Conservation (phyloP, 2,113 vertebrate genomes). For the Pycnonotus jocosus region DNA sequence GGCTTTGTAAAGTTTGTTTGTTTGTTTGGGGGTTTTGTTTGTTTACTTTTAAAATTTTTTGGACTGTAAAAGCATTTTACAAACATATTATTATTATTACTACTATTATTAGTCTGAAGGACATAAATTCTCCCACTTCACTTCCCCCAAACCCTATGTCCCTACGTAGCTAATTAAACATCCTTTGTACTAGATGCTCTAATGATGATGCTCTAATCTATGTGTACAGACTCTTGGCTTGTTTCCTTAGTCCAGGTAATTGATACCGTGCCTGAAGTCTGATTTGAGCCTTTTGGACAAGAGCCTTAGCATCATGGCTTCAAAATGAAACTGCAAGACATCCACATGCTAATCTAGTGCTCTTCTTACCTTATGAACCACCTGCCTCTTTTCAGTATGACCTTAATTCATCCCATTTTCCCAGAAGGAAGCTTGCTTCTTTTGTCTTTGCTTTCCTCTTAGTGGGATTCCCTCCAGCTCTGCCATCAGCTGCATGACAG, state of each 20-base stretch:
- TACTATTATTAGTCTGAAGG: not conserved
- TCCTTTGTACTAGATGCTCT: not conserved
- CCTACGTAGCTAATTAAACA: not conserved
- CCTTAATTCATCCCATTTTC: not conserved
- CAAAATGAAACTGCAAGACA: not conserved
- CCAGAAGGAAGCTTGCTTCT: not conserved
- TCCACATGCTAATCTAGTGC: not conserved
- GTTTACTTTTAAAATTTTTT: too few relatives aligned
- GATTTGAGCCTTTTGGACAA: not conserved
- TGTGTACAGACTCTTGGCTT: not conserved
- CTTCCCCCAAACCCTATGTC: not conserved
- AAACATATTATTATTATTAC: not conserved
- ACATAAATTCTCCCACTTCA: not conserved
- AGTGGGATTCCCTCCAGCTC: not conserved
- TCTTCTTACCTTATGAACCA: not conserved
- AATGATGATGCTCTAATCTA: not conserved
- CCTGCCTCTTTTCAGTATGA: not conserved
- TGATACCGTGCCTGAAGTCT: not conserved
- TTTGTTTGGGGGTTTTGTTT: too few relatives aligned
- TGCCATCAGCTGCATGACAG: not conserved
- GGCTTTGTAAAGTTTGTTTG: not conserved
- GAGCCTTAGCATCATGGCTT: not conserved
- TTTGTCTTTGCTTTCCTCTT: not conserved
- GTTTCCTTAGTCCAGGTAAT: not conserved
- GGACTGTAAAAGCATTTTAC: not conserved